These are phyloP conservation scores for Venusia cambrica DNA, from an alignment of 2,888 invertebrate species.

Conservation along the genomic window DNA sequence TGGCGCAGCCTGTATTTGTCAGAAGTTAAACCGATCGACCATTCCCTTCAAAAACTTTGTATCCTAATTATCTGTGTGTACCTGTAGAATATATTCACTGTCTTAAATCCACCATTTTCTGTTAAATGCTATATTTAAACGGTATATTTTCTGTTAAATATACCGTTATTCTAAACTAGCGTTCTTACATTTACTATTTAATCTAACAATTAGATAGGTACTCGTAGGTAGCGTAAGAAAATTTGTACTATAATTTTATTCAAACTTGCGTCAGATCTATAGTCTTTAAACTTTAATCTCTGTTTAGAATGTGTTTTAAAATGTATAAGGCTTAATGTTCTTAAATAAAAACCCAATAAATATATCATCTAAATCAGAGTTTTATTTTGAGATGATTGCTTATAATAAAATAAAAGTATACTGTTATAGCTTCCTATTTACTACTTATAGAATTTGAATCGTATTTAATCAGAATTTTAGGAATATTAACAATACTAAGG, in stretches of 20 bases:
- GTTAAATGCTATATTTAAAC: slow-evolving; percentile 5
- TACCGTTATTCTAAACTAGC: slow-evolving; percentile 14
- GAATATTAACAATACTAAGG: too few relatives aligned
- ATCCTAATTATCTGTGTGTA: slow-evolving; percentile 42
- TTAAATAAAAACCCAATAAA: slow-evolving; percentile 72
- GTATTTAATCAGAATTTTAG: too few relatives aligned
- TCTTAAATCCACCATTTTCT: slow-evolving; percentile 8
- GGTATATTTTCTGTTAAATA: slow-evolving; percentile 7
- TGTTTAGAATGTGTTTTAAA: slow-evolving; percentile 68
- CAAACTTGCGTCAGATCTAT: slow-evolving; percentile 71
- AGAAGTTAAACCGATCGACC: slow-evolving; percentile 51
- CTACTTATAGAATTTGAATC: too few relatives aligned
- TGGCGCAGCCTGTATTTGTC: slow-evolving; percentile 68
- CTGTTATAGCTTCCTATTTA: too few relatives aligned
- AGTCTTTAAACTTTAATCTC: slow-evolving; percentile 53
- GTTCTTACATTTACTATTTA: slow-evolving; percentile 39
- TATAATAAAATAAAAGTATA: slow-evolving; percentile 11
- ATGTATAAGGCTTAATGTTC: slow-evolving; percentile 73
- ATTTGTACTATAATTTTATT: slow-evolving; percentile 44
- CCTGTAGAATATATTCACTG: slow-evolving; percentile 36
- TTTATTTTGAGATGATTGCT: slow-evolving; percentile 46
- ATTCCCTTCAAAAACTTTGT: slow-evolving; percentile 31
- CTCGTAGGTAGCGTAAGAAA: slow-evolving; percentile 40
- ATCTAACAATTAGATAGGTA: slow-evolving; percentile 32
- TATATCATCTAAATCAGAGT: slow-evolving; percentile 65